Percentiles rank a stretch among this genome's conserved stretches.
These are phyloP conservation scores for Danaus plexippus DNA, from an alignment of 1,140 invertebrate species.

Conservation along the genomic window DNA sequence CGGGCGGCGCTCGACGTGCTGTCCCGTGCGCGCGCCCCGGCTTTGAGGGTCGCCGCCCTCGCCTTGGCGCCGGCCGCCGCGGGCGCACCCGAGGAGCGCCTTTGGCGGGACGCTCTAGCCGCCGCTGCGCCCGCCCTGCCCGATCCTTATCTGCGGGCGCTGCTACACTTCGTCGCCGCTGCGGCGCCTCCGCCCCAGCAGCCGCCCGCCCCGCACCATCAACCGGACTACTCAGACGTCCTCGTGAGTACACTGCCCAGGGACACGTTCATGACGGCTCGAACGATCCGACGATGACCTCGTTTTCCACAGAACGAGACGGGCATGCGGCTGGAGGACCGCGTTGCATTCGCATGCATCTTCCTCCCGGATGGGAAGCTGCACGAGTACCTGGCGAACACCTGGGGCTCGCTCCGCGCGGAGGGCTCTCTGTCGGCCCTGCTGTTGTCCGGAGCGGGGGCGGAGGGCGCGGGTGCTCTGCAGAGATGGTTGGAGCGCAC, in stretches of 20 bases:
- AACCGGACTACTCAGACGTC: constrained; percentile 37
- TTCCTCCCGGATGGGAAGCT: constrained; percentile 89
- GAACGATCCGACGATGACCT: too few relatives aligned
- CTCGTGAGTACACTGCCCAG: constrained; percentile 23
- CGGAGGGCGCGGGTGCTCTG: constrained; percentile 84
- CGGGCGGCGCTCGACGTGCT: constrained; percentile 88
- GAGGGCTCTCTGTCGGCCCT: constrained; percentile 89
- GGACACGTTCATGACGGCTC: too few relatives aligned
- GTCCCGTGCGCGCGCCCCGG: constrained; percentile 68
- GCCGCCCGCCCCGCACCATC: constrained; percentile 9
- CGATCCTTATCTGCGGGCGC: constrained; percentile 91
- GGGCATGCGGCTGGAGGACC: constrained; percentile 87
- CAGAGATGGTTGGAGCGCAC: constrained; percentile 92
- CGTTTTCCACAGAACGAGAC: constrained; percentile 76
- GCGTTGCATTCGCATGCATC: constrained; percentile 94
- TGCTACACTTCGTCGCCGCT: constrained; percentile 92
- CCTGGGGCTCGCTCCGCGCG: constrained; percentile 80
- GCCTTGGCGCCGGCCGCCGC: constrained; percentile 80
- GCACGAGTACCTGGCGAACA: constrained; percentile 81
- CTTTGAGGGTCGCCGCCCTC: constrained; percentile 86
- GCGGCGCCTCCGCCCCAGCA: constrained; percentile 25
- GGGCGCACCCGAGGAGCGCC: constrained; percentile 75
- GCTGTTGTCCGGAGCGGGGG: constrained; percentile 74
- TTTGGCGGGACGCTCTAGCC: constrained; percentile 86
- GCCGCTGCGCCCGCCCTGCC: constrained; percentile 83